Percentiles rank a stretch among this genome's conserved stretches.
Conservation (phyloP, 2,888 invertebrate species). For the Auanema sp. region DNA sequence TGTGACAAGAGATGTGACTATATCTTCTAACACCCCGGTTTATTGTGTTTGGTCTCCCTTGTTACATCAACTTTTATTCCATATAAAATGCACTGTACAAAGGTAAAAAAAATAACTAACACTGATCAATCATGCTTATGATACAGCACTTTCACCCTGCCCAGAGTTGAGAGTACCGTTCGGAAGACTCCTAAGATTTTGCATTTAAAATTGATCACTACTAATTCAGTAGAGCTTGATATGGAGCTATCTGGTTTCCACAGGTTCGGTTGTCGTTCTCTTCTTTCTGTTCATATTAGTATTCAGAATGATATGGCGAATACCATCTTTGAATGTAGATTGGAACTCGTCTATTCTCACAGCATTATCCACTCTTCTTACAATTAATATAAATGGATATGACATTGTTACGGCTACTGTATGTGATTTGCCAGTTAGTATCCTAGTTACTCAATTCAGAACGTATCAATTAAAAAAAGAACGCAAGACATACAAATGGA, state of each 20-base stretch:
- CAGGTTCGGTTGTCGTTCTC: slow-evolving; percentile 14
- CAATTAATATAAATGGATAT: slow-evolving; percentile 28
- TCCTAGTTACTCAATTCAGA: slow-evolving; percentile 9
- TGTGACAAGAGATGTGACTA: slow-evolving; percentile 13
- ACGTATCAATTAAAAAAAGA: slow-evolving; percentile 21
- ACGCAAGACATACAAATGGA: slow-evolving; percentile 19
- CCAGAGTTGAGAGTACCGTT: not conserved
- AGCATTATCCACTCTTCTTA: slow-evolving; percentile 20
- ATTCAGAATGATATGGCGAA: slow-evolving; percentile 34
- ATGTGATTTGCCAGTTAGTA: not conserved
- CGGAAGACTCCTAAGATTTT: slow-evolving; percentile 7
- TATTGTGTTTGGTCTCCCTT: slow-evolving; percentile 42
- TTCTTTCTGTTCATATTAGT: too few species aligned
- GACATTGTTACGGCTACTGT: slow-evolving; percentile 34
- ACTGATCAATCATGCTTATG: not conserved
- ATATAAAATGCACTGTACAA: slow-evolving; percentile 19
- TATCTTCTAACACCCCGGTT: slow-evolving; percentile 19
- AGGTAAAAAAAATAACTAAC: too few species aligned
- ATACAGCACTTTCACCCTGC: slow-evolving; percentile 8
- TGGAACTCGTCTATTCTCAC: slow-evolving; percentile 18
- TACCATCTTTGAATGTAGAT: slow-evolving; percentile 24
- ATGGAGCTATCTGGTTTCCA: slow-evolving; percentile 35
- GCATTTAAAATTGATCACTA: slow-evolving; percentile 18
- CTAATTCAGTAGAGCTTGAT: slow-evolving; percentile 28
- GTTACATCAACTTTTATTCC: slow-evolving; percentile 32